These are phyloP conservation scores for Metalampra italica DNA, from an alignment of 2,888 invertebrate species.

Conservation along the genomic window DNA sequence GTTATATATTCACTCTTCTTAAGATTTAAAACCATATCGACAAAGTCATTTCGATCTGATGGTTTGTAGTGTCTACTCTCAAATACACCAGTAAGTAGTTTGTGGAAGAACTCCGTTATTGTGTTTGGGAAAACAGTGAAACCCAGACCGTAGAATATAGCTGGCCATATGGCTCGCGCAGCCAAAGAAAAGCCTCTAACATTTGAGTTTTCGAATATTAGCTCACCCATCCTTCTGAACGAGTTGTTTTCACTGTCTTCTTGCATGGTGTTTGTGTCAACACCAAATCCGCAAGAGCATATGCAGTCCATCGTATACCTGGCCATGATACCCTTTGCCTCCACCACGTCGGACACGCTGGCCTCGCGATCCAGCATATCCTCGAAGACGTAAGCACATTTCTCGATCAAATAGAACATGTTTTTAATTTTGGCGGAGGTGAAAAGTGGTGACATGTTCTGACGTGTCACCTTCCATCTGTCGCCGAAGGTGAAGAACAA, in stretches of 20 bases:
- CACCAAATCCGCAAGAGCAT: slow-evolving; percentile 32
- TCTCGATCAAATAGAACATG: slow-evolving; percentile 53
- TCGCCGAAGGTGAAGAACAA: slow-evolving; percentile 48
- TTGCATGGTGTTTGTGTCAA: slow-evolving; percentile 20
- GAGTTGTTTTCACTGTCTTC: slow-evolving; percentile 24
- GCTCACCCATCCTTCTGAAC: slow-evolving; percentile 28
- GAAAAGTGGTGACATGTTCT: slow-evolving; percentile 52
- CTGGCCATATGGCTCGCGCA: slow-evolving; percentile 32
- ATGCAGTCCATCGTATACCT: slow-evolving; percentile 48
- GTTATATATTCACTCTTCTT: slow-evolving; percentile 24
- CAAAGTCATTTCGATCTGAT: slow-evolving; percentile 22
- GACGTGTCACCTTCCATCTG: slow-evolving; percentile 50
- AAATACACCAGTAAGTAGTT: slow-evolving; percentile 17
- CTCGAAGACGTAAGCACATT: slow-evolving; percentile 36
- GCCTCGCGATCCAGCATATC: slow-evolving; percentile 31
- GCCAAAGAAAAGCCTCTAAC: slow-evolving; percentile 18
- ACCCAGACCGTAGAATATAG: slow-evolving; percentile 30
- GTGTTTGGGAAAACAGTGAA: slow-evolving; percentile 23
- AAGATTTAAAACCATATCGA: slow-evolving; percentile 19
- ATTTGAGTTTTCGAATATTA: slow-evolving; percentile 22
- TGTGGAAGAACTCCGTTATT: slow-evolving; percentile 25
- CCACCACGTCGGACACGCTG: slow-evolving; percentile 19
- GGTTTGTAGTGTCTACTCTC: slow-evolving; percentile 14
- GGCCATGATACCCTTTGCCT: slow-evolving; percentile 31
- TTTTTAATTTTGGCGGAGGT: slow-evolving; percentile 54